Conservation (phyloP, 2,797 vertebrate species). For the Heterohyrax brucei region DNA sequence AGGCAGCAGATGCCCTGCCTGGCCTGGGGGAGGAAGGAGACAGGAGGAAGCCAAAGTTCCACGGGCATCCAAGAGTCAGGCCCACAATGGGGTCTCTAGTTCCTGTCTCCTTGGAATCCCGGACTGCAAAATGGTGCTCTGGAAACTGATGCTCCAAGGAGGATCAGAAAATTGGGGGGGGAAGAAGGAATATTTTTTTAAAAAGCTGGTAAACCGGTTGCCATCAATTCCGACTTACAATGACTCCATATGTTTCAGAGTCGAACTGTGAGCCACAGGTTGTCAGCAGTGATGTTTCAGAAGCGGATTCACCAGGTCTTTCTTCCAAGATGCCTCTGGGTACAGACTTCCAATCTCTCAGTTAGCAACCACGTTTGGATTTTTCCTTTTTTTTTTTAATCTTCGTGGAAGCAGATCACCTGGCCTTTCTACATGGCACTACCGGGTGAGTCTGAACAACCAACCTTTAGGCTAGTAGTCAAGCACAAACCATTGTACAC, state of each 20-base stretch:
- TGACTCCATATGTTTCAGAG: not conserved
- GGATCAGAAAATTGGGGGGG: rapidly evolving
- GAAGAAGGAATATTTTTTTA: too few relatives aligned
- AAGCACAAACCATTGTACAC: too few relatives aligned
- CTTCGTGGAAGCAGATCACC: too few relatives aligned
- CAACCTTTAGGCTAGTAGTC: too few relatives aligned
- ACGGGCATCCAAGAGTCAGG: not conserved
- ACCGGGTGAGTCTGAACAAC: too few relatives aligned
- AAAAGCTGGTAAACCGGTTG: too few relatives aligned
- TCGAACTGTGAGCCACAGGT: not conserved
- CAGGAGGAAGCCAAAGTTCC: not conserved
- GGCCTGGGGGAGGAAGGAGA: not conserved
- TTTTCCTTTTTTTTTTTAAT: too few relatives aligned
- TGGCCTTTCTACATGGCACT: too few relatives aligned
- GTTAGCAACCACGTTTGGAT: too few relatives aligned
- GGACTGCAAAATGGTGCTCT: not conserved
- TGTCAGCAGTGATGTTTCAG: not conserved
- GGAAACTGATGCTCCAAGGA: not conserved
- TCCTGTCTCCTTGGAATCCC: not conserved
- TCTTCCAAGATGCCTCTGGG: not conserved
- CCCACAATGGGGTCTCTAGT: too few relatives aligned
- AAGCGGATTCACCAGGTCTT: not conserved
- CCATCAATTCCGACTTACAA: too few relatives aligned
- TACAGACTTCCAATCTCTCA: not conserved
- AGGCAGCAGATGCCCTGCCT: not conserved